These are phyloP conservation scores for Lasiurus cinereus DNA, from an alignment of 2,113 vertebrate genomes.

Conservation along the genomic window DNA sequence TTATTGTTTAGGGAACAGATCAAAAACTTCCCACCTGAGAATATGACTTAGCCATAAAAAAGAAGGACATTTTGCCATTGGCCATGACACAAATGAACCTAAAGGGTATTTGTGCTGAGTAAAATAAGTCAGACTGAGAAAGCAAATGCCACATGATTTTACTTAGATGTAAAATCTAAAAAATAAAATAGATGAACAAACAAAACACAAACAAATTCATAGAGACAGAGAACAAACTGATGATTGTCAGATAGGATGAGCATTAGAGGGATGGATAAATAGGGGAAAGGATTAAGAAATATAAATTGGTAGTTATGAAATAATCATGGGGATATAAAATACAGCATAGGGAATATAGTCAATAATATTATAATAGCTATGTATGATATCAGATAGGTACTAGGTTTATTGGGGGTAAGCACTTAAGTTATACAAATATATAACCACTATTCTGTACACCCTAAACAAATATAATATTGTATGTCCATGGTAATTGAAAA, in stretches of 20 bases:
- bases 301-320: neutral
- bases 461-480: neutral
- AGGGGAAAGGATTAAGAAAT: neutral
- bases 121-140: neutral
- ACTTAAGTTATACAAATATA: neutral
- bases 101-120: neutral
- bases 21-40: constrained; percentile 20
- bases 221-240: neutral
- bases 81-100: neutral
- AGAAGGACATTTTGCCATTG: neutral
- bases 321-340: neutral
- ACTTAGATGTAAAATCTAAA: neutral
- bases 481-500: neutral
- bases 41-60: neutral
- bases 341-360: neutral
- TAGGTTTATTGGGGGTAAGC: neutral
- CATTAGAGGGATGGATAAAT: neutral
- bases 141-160: neutral
- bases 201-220: neutral
- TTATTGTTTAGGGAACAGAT: neutral
- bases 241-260: neutral
- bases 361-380: neutral
- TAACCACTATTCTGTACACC: neutral
- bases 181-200: neutral
- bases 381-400: neutral